Percentiles rank a stretch among this genome's conserved stretches.
Conservation (phyloP, 2,113 vertebrate species). For the Bubalus kerabau region DNA sequence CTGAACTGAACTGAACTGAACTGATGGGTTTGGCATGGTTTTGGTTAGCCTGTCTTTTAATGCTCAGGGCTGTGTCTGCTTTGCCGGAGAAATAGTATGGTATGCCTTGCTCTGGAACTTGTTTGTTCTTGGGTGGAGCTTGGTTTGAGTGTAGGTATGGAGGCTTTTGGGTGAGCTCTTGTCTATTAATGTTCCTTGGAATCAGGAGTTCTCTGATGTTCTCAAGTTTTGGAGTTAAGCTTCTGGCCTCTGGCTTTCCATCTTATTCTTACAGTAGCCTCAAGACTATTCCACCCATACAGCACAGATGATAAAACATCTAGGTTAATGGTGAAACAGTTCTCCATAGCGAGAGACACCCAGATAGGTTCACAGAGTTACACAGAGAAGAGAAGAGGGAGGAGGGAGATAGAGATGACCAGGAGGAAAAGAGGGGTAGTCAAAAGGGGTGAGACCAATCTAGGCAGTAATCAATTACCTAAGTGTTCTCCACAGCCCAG, state of each 20-base stretch:
- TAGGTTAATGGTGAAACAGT: not conserved
- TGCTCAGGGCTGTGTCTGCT: not conserved
- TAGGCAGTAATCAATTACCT: not conserved
- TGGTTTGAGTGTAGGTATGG: not conserved
- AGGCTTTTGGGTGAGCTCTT: not conserved
- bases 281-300: not conserved
- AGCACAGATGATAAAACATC: not conserved
- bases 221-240: not conserved
- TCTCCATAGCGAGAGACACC: not conserved
- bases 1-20: no score
- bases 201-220: not conserved
- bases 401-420: not conserved
- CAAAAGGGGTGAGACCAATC: not conserved
- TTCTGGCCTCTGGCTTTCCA: not conserved
- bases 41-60: not conserved
- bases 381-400: not conserved
- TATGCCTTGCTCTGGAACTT: not conserved
- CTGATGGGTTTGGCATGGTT: not conserved
- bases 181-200: not conserved
- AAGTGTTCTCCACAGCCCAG: not conserved
- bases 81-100: not conserved
- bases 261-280: not conserved
- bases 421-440: not conserved
- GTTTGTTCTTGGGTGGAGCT: not conserved
- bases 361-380: not conserved